A percentile compares a stretch with the other conserved stretches of the same genome.
Conservation (phyloP, 2,797 vertebrate genomes). For the Anguilla anguilla region DNA sequence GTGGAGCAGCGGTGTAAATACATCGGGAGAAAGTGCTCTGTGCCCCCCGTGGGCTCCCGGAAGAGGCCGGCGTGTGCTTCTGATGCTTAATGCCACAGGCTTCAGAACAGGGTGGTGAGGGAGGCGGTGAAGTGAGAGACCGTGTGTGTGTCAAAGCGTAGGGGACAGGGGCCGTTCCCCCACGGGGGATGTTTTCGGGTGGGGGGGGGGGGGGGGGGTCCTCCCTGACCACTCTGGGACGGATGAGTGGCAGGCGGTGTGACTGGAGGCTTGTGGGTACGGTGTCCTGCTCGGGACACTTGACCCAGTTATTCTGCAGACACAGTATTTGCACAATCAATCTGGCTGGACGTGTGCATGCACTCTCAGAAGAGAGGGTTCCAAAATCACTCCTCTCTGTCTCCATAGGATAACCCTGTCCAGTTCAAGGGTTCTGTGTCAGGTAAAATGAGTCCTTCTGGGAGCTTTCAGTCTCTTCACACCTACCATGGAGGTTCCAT, state of each 20-base stretch:
- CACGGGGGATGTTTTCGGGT: no score
- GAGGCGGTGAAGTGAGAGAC: neutral
- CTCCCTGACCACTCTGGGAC: neutral
- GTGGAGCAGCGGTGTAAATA: neutral
- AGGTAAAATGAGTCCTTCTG: no score
- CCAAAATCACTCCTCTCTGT: no score
- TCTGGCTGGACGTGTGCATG: neutral
- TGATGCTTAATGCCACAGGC: neutral
- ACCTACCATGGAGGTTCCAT: no score
- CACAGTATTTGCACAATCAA: neutral
- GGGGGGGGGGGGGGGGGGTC: no score
- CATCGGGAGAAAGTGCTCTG: neutral
- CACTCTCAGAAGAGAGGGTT: no score
- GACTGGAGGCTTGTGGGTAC: neutral
- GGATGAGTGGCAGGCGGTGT: neutral
- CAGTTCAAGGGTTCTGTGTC: no score
- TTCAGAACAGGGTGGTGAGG: neutral
- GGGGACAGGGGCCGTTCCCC: no score
- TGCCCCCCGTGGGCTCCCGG: neutral
- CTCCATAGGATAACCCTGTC: no score
- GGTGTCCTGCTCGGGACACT: neutral
- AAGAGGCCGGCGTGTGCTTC: neutral
- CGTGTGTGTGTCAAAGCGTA: neutral
- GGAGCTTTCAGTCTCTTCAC: no score
- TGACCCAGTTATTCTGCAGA: neutral